Percentiles rank a stretch among this genome's conserved stretches.
Evolutionary conservation across 64 coral and sea anemone genomes (phyloP).

Genomic region (Platygyra sinensis): DNA sequence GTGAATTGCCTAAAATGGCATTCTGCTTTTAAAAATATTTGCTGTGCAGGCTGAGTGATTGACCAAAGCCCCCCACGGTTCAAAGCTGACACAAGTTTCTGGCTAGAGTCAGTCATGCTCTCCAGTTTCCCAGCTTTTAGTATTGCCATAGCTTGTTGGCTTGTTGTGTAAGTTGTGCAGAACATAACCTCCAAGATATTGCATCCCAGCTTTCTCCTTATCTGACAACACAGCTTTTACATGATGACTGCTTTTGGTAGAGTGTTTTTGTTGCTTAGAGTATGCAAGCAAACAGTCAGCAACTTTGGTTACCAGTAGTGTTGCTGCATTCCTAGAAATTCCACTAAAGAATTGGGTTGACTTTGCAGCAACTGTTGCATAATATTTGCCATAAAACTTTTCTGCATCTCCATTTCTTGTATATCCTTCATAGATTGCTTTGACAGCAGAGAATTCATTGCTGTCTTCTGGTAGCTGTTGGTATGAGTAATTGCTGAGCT

Average conservation of each 20-base stretch:
- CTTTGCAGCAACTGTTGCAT: too few species aligned
- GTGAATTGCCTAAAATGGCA: slow-evolving; percentile 34
- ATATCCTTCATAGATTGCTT: too few species aligned
- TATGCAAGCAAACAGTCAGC: neutral
- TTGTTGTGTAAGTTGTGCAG: slow-evolving; percentile 53
- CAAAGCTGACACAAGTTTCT: slow-evolving; percentile 37
- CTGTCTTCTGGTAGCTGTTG: slow-evolving; percentile 17
- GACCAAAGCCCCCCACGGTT: slow-evolving; percentile 63
- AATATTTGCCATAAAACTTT: too few species aligned
- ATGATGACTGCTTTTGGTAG: neutral
- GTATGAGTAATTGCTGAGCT: slow-evolving; percentile 30
- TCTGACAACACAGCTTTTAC: slow-evolving; percentile 4
- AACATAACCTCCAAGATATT: slow-evolving; percentile 64
- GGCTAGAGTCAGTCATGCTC: neutral
- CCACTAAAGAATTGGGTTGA: too few species aligned
- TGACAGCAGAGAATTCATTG: slow-evolving; percentile 60
- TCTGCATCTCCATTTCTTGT: too few species aligned
- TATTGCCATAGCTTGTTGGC: slow-evolving; percentile 32
- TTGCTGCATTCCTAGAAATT: neutral
- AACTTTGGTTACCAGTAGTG: slow-evolving; percentile 9
- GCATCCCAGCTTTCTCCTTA: slow-evolving; percentile 50
- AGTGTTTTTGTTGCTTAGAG: slow-evolving; percentile 17
- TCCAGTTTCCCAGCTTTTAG: slow-evolving; percentile 53
- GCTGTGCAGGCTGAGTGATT: slow-evolving; percentile 48
- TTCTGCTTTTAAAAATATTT: slow-evolving; percentile 52